Percentiles rank a stretch among this genome's conserved stretches.
phyloP scores from a whole-genome alignment of 2,888 invertebrate genomes.

The Noctua fimbriata region DNA sequence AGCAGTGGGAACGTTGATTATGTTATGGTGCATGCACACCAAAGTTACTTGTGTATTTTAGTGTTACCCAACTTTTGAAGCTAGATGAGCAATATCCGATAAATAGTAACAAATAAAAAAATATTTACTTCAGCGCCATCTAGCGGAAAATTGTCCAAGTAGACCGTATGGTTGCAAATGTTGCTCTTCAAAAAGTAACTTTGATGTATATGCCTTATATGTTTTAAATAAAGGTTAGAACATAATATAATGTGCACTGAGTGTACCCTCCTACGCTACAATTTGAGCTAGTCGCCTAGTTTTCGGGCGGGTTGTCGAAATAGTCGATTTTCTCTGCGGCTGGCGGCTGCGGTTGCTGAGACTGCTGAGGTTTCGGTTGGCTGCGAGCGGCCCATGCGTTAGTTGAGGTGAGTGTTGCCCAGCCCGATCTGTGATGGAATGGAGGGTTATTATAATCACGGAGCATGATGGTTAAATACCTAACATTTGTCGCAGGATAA shows the following conservation, averaged over 20 bases:
- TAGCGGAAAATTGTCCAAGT: not conserved
- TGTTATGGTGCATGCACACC: not conserved
- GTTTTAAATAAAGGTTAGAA: slow-evolving; percentile 42
- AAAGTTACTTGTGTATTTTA: not conserved
- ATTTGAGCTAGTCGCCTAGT: slow-evolving; percentile 72
- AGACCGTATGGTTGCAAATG: not conserved
- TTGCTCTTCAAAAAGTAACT: not conserved
- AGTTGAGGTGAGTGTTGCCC: slow-evolving; percentile 86
- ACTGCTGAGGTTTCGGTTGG: slow-evolving; percentile 68
- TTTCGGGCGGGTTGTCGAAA: slow-evolving; percentile 88
- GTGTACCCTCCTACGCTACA: slow-evolving; percentile 64
- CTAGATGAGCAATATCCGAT: not conserved
- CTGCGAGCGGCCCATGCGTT: slow-evolving; percentile 87
- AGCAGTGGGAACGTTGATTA: not conserved
- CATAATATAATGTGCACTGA: slow-evolving; percentile 61
- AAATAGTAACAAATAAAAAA: not conserved
- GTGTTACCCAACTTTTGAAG: not conserved
- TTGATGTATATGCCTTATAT: not conserved
- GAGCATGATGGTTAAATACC: not conserved
- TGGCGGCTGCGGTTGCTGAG: slow-evolving; percentile 59
- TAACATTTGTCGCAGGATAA: not conserved
- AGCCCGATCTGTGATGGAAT: slow-evolving; percentile 67
- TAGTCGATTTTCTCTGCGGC: slow-evolving; percentile 83
- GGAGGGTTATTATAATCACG: not conserved
- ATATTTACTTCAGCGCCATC: not conserved